Evolutionary conservation across 1,140 invertebrate genomes (phyloP).

Genomic region (Eciton burchellii): DNA sequence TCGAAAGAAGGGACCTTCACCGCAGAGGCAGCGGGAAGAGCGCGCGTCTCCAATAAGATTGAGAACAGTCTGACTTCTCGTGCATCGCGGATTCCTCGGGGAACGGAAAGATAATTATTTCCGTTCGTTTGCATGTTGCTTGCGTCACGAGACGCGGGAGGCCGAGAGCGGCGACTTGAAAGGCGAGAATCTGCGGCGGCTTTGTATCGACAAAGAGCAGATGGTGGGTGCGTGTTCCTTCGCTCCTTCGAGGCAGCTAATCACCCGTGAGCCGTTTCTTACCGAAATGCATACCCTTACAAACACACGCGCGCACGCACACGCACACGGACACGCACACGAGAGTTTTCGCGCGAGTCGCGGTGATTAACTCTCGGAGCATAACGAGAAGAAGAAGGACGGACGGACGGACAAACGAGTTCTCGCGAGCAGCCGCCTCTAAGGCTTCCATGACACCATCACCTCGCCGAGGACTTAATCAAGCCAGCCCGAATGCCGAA

Average conservation of each 20-base stretch:
- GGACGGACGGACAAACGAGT: conserved; percentile 65
- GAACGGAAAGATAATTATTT: conserved; percentile 11
- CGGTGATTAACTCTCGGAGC: conserved; percentile 65
- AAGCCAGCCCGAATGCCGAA: conserved; percentile 69
- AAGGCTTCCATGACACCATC: conserved; percentile 66
- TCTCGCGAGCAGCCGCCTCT: conserved; percentile 66
- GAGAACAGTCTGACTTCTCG: too few relatives aligned
- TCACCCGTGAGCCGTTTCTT: conserved; percentile 35
- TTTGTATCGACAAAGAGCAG: conserved; percentile 39
- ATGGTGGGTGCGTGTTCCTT: neutral
- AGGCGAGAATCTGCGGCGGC: conserved; percentile 31
- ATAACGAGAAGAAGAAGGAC: conserved; percentile 4
- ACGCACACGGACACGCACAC: neutral
- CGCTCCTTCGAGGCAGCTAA: conserved; percentile 45
- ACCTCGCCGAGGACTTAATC: conserved; percentile 74
- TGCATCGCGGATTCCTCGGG: neutral
- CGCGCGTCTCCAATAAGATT: neutral
- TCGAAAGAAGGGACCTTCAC: neutral
- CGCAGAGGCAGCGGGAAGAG: neutral
- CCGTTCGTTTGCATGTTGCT: neutral
- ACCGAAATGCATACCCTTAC: conserved; percentile 9
- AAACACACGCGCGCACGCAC: too few relatives aligned
- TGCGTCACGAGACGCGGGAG: neutral
- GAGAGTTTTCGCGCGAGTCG: conserved; percentile 5
- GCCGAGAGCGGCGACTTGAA: conserved; percentile 10